Evolutionary conservation across 2,113 vertebrate genomes (phyloP).

Genomic region (Holacanthus passer): DNA sequence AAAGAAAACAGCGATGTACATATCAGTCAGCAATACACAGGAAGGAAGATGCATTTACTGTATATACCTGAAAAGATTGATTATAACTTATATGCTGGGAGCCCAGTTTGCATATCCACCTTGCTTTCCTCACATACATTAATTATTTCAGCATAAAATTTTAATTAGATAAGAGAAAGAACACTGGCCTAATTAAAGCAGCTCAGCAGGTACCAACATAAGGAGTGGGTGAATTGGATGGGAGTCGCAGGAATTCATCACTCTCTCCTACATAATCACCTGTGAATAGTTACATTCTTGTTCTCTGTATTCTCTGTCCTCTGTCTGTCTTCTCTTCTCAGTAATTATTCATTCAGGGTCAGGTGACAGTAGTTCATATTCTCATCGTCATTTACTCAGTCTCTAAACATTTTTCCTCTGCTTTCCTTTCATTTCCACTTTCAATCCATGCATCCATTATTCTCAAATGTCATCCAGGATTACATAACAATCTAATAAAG

Average conservation of each 20-base stretch:
- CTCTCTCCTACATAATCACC: conserved; percentile 38
- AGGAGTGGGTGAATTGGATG: conserved; percentile 42
- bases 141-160: conserved; percentile 47
- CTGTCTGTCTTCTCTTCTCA: conserved; percentile 22
- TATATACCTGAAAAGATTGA: no score
- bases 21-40: neutral
- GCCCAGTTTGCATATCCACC: conserved; percentile 16
- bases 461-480: conserved; percentile 67
- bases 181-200: conserved; percentile 59
- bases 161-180: conserved; percentile 68
- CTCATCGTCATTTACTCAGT: conserved; percentile 42
- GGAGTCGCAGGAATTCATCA: conserved; percentile 48
- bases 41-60: no score
- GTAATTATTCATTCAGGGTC: conserved; percentile 18
- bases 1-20: no score
- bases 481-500: conserved; percentile 75
- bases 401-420: conserved; percentile 39
- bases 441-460: conserved; percentile 48
- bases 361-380: conserved; percentile 26
- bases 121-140: conserved; percentile 46
- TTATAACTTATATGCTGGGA: neutral
- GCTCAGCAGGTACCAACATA: conserved; percentile 35
- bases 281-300: conserved; percentile 25
- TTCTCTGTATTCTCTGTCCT: conserved; percentile 17
- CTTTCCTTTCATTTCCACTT: conserved; percentile 31